Conservation (phyloP, 2,888 invertebrate genomes). For the Prionchulus punctatus region DNA sequence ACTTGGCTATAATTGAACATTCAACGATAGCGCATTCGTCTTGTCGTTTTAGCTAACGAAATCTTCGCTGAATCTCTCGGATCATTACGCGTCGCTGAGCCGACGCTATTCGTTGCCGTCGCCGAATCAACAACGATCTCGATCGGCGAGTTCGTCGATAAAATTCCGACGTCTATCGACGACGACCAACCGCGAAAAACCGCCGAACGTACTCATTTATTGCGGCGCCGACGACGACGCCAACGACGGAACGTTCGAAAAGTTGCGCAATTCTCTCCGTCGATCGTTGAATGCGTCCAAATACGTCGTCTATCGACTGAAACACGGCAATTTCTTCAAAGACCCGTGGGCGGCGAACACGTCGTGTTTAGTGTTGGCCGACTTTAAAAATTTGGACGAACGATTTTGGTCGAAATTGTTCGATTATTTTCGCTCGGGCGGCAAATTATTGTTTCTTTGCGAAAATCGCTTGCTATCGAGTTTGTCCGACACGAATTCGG, state of each 20-base stretch:
- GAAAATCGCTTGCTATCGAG: slow-evolving; percentile 27
- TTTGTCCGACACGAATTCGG: slow-evolving; percentile 20
- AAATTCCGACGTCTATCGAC: neutral
- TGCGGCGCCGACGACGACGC: neutral
- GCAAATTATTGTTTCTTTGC: slow-evolving; percentile 28
- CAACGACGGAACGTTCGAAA: neutral
- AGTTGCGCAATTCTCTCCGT: neutral
- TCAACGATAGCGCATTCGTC: no score
- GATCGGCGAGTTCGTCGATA: neutral
- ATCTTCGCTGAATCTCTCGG: no score
- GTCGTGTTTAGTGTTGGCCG: slow-evolving; percentile 24
- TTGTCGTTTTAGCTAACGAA: no score
- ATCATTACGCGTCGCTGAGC: neutral
- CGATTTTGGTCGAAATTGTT: slow-evolving; percentile 2
- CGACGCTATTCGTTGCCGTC: neutral
- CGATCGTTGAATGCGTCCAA: neutral
- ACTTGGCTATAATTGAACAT: no score
- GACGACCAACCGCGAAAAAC: neutral
- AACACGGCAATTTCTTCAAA: neutral
- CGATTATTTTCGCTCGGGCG: slow-evolving; percentile 14
- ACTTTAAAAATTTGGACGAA: slow-evolving; percentile 18
- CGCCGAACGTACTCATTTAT: slow-evolving; percentile 10
- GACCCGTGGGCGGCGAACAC: slow-evolving; percentile 4
- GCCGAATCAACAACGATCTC: neutral
- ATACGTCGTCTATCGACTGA: slow-evolving; percentile 9